Base-by-base conservation (phyloP, 2,797 vertebrate species). In the Sebastes taczanowskii region DNA sequence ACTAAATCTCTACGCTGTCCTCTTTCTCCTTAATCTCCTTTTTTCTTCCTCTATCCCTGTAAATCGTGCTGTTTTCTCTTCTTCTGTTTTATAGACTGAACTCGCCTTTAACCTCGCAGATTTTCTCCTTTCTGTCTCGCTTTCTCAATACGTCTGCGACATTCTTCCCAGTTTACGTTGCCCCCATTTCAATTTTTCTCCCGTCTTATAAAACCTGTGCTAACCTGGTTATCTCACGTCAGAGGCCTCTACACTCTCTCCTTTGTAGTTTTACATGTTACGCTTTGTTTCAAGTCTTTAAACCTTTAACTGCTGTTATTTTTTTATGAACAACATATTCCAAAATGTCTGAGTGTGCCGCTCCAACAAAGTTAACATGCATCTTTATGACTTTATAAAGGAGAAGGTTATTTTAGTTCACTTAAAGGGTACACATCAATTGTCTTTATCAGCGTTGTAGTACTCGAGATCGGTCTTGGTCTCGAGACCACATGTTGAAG, bases 1-100 rank as follows among this genome's bases (percentile, higher is more conserved):
- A 67, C 65, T 90, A 87, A 92, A 86, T 90, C 82, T 82, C 32
- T 0, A 0, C 78, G 67, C 35, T 46, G 55, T 80, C 70, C 13
- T 76, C 46, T 69, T 75, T 61, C n/a, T 16, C 32, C 67, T 82
- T 83, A 34, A 81, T 79, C 74, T 67, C 3, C 0, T 56, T 77
- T 34, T 87, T 80, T 80, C 67, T 73, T 73, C 71, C 8, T 75
- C 80, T 63, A 0, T 53, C 77, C 65, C 71, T 77, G 60, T 81
- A 73, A 85, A 65, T 75, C 49, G 5, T 16, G 55, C 25, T 7
- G 10, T 74, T 71, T 79, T 78, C 27, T 61, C 27, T 16, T 2
- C 27, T 22, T 2, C 6, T 42, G 6, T 25, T 71, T 64, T 68
- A 35, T 11, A 0, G 11, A 30, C 53, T 34, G 14, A 46, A 73